A percentile compares a stretch with the other conserved stretches of the same genome.
Evolutionary conservation across 2,888 invertebrate genomes (phyloP).

Genomic region (Meteorus colon): DNA sequence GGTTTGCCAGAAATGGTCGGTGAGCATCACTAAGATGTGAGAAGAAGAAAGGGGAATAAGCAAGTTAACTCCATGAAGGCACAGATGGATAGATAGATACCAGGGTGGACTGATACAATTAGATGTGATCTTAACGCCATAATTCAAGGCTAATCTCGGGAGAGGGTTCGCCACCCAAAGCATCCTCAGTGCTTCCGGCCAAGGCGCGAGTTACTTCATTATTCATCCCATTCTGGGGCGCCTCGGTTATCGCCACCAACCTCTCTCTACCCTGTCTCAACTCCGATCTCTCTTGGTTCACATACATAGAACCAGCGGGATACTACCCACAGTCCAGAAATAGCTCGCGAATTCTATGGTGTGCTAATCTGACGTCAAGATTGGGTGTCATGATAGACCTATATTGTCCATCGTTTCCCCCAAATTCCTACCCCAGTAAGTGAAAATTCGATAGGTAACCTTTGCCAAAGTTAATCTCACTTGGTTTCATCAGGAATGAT

Average conservation of each 20-base stretch:
- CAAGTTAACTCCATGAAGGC: conserved; percentile 47
- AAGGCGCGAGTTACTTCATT: conserved; percentile 72
- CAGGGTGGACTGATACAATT: conserved; percentile 71
- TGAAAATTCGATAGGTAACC: not conserved
- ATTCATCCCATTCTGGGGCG: conserved; percentile 70
- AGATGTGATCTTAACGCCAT: conserved; percentile 72
- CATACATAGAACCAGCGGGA: conserved; percentile 16
- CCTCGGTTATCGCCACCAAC: conserved; percentile 64
- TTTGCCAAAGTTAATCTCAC: conserved; percentile 47
- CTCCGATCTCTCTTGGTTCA: conserved; percentile 26
- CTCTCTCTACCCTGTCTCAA: conserved; percentile 38
- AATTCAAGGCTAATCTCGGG: conserved; percentile 71
- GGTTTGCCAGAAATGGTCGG: conserved; percentile 45
- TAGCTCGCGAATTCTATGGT: conserved; percentile 62
- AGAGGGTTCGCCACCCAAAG: conserved; percentile 51
- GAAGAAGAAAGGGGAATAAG: conserved; percentile 50
- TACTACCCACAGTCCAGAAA: conserved; percentile 55
- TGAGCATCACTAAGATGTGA: conserved; percentile 55
- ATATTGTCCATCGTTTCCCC: conserved; percentile 29
- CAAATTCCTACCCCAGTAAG: conserved; percentile 15
- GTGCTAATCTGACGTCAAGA: conserved; percentile 58
- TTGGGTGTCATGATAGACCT: conserved; percentile 42
- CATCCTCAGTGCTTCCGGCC: conserved; percentile 64
- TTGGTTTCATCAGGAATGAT: conserved; percentile 36
- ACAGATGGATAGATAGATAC: conserved; percentile 70